Evolutionary conservation across 2,113 vertebrate species (phyloP).

Genomic region (Malaclemys terrapin): DNA sequence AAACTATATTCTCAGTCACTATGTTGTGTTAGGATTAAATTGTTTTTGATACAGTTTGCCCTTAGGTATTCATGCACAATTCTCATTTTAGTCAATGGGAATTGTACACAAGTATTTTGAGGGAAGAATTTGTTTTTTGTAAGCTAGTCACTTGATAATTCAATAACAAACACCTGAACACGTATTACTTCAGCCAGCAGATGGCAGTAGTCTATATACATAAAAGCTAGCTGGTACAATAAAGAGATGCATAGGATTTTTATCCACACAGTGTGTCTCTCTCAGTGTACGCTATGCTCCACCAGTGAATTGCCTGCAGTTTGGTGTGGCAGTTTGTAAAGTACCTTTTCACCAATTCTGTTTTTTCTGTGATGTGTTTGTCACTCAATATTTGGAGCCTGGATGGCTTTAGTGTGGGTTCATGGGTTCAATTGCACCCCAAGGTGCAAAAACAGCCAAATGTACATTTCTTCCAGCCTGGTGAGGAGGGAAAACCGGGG

Average conservation of each 20-base stretch:
- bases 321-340: not conserved
- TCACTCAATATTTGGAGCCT: not conserved
- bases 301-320: not conserved
- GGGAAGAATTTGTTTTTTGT: accelerated
- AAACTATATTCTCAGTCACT: not conserved
- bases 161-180: not conserved
- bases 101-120: accelerated
- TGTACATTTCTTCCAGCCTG: not conserved
- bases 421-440: not conserved
- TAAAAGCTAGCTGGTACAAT: accelerated
- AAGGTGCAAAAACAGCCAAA: not conserved
- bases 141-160: accelerated
- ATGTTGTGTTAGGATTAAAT: not conserved
- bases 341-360: not conserved
- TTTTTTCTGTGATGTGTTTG: not conserved
- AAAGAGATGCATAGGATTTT: not conserved
- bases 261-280: not conserved
- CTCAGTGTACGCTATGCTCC: not conserved
- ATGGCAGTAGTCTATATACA: not conserved
- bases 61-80: not conserved
- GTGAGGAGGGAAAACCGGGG: not conserved
- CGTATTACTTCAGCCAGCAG: not conserved
- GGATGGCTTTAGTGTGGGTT: not conserved
- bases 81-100: not conserved
- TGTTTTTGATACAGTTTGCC: not conserved